phyloP scores from a whole-genome alignment of 1,140 invertebrate species.

The Drosophila parvula region DNA sequence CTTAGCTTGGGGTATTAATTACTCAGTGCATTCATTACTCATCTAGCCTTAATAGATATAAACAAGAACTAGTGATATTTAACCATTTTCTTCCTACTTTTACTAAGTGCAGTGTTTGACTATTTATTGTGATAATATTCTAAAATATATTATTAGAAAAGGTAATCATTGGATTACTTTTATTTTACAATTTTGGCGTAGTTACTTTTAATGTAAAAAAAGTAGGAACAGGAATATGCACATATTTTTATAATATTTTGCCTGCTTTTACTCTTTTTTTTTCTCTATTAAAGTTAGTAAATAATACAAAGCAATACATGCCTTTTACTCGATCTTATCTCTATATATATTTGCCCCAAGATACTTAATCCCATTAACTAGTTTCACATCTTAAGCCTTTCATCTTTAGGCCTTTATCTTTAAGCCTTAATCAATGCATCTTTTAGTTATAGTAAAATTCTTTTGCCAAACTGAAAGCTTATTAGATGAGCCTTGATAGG shows the following conservation, averaged over 20 bases:
- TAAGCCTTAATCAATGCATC: slow-evolving; percentile 13
- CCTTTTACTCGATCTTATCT: not conserved
- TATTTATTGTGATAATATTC: not conserved
- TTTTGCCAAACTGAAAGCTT: not conserved
- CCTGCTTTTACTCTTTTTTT: not conserved
- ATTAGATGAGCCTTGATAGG: slow-evolving; percentile 35
- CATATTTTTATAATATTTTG: no score
- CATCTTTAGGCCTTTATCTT: slow-evolving; percentile 3
- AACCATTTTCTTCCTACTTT: no score
- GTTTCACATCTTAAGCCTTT: not conserved
- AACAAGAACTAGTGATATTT: no score
- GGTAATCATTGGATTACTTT: no score
- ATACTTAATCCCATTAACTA: slow-evolving; percentile 25
- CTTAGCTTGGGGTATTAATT: no score
- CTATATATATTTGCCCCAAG: not conserved
- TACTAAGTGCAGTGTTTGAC: not conserved
- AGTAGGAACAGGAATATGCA: no score
- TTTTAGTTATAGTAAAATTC: slow-evolving; percentile 25
- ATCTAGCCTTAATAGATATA: no score
- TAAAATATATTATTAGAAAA: not conserved
- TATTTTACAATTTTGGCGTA: no score
- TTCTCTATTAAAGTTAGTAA: not conserved
- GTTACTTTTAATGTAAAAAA: no score
- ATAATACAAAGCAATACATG: not conserved
- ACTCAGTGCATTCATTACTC: no score